Conservation (phyloP, 2,888 invertebrate species). For the Brenthis daphne region DNA sequence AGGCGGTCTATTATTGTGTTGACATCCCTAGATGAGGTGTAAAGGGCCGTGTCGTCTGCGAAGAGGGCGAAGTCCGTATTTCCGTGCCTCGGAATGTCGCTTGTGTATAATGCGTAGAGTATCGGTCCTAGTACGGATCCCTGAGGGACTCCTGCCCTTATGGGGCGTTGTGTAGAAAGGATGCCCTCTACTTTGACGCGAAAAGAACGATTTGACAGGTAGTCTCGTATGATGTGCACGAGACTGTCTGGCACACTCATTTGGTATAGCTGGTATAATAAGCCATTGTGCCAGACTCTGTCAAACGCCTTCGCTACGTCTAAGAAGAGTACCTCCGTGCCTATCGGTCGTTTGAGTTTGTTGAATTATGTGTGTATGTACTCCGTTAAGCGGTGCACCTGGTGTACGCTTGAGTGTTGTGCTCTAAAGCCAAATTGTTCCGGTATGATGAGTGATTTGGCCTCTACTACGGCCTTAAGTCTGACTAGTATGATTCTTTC, state of each 20-base stretch:
- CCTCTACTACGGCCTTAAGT: neutral
- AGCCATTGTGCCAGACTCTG: conserved; percentile 9
- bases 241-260: neutral
- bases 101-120: neutral
- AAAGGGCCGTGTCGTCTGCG: no score
- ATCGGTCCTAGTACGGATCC: neutral
- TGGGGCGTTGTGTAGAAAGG: no score
- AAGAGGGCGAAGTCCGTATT: neutral
- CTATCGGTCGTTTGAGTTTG: no score
- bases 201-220: no score
- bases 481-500: conserved; percentile 5
- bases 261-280: neutral
- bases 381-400: conserved; percentile 36
- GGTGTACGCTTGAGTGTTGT: conserved; percentile 25
- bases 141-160: neutral
- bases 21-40: no score
- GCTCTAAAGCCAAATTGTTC: conserved; percentile 39
- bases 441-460: conserved; percentile 14
- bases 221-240: neutral
- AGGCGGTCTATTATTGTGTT: no score
- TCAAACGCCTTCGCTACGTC: neutral
- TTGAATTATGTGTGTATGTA: conserved; percentile 12
- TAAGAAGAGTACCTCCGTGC: no score
- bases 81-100: neutral
- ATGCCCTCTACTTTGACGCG: no score